phyloP scores from a whole-genome alignment of 2,888 invertebrate genomes.

The Euproctis similis region DNA sequence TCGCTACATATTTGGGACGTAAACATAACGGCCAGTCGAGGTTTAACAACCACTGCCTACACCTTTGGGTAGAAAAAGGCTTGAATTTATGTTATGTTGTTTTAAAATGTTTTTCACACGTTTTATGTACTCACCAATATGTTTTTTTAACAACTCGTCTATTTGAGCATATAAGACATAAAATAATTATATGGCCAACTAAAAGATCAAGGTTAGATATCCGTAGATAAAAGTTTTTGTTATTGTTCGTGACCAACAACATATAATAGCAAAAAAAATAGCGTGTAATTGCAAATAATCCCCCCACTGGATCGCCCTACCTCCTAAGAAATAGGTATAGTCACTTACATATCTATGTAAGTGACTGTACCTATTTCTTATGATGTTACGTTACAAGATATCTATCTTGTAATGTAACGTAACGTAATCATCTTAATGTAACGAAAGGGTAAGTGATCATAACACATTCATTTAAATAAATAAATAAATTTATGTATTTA shows the following conservation, averaged over 20 bases:
- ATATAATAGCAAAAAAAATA: constrained; percentile 56
- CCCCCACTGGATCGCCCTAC: no score
- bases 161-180: constrained; percentile 35
- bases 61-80: no score
- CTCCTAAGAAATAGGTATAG: constrained; percentile 22
- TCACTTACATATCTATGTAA: no score
- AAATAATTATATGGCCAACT: constrained; percentile 60
- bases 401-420: no score
- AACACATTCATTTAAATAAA: no score
- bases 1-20: no score
- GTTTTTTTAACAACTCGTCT: constrained; percentile 18
- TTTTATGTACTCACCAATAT: constrained; percentile 20
- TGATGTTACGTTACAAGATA: no score
- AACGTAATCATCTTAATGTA: constrained; percentile 4
- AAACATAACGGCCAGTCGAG: no score
- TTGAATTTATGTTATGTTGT: no score
- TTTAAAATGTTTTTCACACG: constrained; percentile 18
- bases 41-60: no score
- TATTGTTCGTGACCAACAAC: constrained; percentile 62
- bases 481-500: no score
- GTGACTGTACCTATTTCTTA: no score
- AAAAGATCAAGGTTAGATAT: constrained; percentile 63
- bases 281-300: constrained; percentile 68
- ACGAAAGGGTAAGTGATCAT: constrained; percentile 26
- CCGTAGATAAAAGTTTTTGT: constrained; percentile 63